Conservation (phyloP, 2,888 invertebrate genomes). For the Lasius platythorax region DNA sequence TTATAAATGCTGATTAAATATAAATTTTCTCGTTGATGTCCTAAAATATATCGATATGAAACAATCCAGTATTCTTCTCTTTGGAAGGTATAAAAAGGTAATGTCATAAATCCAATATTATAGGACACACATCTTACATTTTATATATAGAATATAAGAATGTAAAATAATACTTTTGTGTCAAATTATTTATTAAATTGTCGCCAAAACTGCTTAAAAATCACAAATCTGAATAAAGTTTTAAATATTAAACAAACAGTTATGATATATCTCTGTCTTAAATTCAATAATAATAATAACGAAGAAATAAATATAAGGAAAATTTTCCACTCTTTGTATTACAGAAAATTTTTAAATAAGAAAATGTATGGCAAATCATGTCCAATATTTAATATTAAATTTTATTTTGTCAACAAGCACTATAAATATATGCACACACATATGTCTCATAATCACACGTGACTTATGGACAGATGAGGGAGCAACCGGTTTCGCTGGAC, state of each 20-base stretch:
- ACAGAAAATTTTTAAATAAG: background rate
- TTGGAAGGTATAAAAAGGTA: background rate
- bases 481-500: conserved; percentile 54
- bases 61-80: background rate
- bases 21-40: background rate
- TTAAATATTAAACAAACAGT: background rate
- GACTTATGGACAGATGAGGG: conserved; percentile 58
- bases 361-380: background rate
- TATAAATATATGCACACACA: background rate
- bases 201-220: background rate
- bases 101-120: background rate
- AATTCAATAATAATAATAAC: background rate
- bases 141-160: background rate
- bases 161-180: background rate
- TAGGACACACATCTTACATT: background rate
- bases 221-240: background rate
- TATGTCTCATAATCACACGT: conserved; percentile 46
- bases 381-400: conserved; percentile 3
- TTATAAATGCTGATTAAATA: background rate
- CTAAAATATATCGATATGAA: background rate
- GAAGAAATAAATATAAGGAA: background rate
- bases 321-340: background rate
- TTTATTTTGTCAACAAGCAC: background rate
- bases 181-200: conserved; percentile 4
- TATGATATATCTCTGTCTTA: background rate